phyloP scores from a whole-genome alignment of 2,888 invertebrate species.

The Panzeria rudis region DNA sequence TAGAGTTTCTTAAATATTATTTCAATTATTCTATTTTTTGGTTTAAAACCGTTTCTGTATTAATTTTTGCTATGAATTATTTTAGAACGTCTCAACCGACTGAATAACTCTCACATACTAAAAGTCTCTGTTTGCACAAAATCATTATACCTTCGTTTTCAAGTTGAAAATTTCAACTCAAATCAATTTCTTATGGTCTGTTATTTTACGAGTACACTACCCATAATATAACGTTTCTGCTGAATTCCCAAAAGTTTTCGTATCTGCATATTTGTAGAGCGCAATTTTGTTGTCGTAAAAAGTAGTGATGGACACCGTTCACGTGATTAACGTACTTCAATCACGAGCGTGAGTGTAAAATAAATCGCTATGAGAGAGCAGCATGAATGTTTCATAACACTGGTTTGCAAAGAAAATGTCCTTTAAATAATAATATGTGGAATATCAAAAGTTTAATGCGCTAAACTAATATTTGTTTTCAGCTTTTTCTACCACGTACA shows the following conservation, averaged over 20 bases:
- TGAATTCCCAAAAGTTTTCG: background rate
- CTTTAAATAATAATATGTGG: no score
- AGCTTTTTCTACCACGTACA: no score
- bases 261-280: background rate
- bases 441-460: no score
- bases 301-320: background rate
- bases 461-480: no score
- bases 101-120: conserved; percentile 62
- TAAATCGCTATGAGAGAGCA: no score
- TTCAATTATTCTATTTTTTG: conserved; percentile 5
- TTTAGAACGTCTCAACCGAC: conserved; percentile 42
- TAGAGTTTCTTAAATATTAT: conserved; percentile 14
- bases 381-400: no score
- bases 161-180: no score
- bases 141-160: conserved; percentile 27
- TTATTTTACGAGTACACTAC: background rate
- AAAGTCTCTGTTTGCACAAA: conserved; percentile 41
- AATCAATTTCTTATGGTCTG: conserved; percentile 2
- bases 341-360: no score
- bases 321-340: background rate
- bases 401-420: no score
- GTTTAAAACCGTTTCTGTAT: conserved; percentile 27
- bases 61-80: background rate
- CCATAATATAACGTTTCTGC: conserved; percentile 1
- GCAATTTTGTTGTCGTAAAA: background rate